These are phyloP conservation scores for Dermolepida albohirtum DNA, from an alignment of 2,888 invertebrate genomes.

Conservation along the genomic window DNA sequence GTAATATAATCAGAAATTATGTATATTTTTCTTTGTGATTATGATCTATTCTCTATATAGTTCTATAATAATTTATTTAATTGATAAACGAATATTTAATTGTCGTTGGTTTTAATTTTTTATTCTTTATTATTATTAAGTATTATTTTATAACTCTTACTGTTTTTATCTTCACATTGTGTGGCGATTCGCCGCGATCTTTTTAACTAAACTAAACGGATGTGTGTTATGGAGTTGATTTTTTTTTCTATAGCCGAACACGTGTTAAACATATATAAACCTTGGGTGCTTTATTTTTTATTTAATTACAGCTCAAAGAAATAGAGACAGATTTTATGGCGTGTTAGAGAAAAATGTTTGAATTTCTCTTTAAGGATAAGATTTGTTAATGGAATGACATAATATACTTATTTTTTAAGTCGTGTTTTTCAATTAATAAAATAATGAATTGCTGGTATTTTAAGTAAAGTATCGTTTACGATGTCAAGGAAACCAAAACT, in stretches of 20 bases:
- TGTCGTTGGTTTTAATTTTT: slow-evolving; percentile 18
- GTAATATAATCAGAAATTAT: slow-evolving; percentile 19
- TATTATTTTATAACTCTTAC: neutral
- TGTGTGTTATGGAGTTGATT: slow-evolving; percentile 14
- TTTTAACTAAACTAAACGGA: slow-evolving; percentile 13
- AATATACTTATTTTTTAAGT: slow-evolving; percentile 29
- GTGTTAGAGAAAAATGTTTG: neutral
- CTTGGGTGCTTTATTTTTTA: slow-evolving; percentile 34
- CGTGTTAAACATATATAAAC: slow-evolving; percentile 24
- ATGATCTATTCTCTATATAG: slow-evolving; percentile 22
- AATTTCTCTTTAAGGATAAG: slow-evolving; percentile 6
- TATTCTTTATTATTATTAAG: slow-evolving; percentile 6
- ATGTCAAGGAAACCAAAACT: too few relatives aligned
- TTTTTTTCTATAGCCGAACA: slow-evolving; percentile 6
- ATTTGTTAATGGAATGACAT: slow-evolving; percentile 23
- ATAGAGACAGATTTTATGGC: neutral
- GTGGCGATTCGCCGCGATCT: slow-evolving; percentile 21
- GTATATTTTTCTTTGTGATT: slow-evolving; percentile 7
- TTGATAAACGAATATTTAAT: slow-evolving; percentile 21
- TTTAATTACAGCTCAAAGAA: slow-evolving; percentile 12
- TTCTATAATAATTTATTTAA: slow-evolving; percentile 31
- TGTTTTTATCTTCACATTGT: slow-evolving; percentile 23
- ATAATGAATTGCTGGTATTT: too few relatives aligned
- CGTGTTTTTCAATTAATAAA: too few relatives aligned
- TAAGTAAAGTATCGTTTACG: too few relatives aligned